Evolutionary conservation across 2,888 invertebrate species (phyloP).

Genomic region (Cosmorhoe ocellata): DNA sequence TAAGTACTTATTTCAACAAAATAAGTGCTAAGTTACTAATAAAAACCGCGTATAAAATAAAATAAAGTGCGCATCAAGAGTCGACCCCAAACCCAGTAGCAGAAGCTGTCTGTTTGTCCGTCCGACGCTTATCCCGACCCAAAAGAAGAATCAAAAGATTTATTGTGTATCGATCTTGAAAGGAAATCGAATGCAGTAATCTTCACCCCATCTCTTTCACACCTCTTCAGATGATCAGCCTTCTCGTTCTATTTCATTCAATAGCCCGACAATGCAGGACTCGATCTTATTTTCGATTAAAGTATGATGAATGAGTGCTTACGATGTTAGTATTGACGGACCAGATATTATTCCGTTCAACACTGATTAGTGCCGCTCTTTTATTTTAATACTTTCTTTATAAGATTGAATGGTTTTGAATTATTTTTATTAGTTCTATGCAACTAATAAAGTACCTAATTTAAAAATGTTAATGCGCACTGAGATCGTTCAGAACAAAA

Average conservation of each 20-base stretch:
- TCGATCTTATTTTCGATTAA: conserved; percentile 66
- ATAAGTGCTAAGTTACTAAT: background rate
- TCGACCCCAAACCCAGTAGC: conserved; percentile 58
- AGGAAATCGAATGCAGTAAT: conserved; percentile 64
- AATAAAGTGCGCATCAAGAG: conserved; percentile 4
- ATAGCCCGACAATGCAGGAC: conserved; percentile 51
- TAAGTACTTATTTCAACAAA: too few relatives aligned
- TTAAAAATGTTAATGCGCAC: background rate
- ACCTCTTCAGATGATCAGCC: conserved; percentile 18
- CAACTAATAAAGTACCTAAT: too few relatives aligned
- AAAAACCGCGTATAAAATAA: background rate
- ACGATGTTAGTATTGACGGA: conserved; percentile 49
- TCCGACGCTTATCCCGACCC: conserved; percentile 57
- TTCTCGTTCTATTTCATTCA: conserved; percentile 57
- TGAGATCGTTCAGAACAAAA: background rate
- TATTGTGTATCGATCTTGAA: conserved; percentile 72
- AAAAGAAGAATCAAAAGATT: conserved; percentile 61
- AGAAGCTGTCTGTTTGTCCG: conserved; percentile 55
- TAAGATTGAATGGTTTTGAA: conserved; percentile 3
- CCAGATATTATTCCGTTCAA: conserved; percentile 49
- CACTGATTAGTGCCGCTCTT: conserved; percentile 37
- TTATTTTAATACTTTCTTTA: conserved; percentile 15
- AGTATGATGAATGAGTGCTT: conserved; percentile 67
- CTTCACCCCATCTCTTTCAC: conserved; percentile 40
- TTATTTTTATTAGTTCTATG: too few relatives aligned